Evolutionary conservation across 1,140 invertebrate species (phyloP), one percentile per base, ranked within the genome.

Genomic region (Augochlora pura): DNA sequence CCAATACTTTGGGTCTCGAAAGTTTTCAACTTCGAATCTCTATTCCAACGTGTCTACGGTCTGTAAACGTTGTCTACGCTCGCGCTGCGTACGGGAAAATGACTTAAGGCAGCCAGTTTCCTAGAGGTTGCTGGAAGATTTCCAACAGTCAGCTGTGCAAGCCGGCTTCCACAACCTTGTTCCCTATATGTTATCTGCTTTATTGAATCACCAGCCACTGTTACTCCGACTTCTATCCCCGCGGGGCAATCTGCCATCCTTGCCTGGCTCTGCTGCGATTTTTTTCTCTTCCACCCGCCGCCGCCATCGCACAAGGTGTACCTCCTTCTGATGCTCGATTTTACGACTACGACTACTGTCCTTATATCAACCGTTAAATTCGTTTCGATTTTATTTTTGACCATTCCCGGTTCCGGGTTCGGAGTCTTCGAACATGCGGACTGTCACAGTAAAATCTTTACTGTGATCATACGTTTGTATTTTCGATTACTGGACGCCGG

Each of bases 191-290:
- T 86, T 88, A 86, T 89, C 85, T 81, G 83, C 82, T 90, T 90
- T 89, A 90, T 90, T 90, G 88, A 90, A 90, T 90, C 86, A 86
- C 79, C 81, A 82, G 76, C 75, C 80, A 71, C 86, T 84, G 81
- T 79, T 80, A 84, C 78, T 81, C 38, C 7, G 77, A 75, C 80
- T 72, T 70, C 77, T 85, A 86, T 88, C 82, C 83, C 77, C 27
- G 59, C 25, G 80, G 73, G 81, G 80, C 88, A 88, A 88, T 90
- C 86, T 89, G 85, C 86, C 86, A 88, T 90, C 81, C 86, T 85
- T 77, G 60, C 74, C 73, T 82, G 80, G 74, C 68, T 83, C 54
- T 64, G 39, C 70, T 52, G 38, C n/a, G 68, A 82, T 69, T 80
- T 82, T 71, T 76, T 78, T 25, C 21, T 38, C 12, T n/a, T 21